Evolutionary conservation across 2,888 invertebrate genomes (phyloP).

Genomic region (Sycophila texana): DNA sequence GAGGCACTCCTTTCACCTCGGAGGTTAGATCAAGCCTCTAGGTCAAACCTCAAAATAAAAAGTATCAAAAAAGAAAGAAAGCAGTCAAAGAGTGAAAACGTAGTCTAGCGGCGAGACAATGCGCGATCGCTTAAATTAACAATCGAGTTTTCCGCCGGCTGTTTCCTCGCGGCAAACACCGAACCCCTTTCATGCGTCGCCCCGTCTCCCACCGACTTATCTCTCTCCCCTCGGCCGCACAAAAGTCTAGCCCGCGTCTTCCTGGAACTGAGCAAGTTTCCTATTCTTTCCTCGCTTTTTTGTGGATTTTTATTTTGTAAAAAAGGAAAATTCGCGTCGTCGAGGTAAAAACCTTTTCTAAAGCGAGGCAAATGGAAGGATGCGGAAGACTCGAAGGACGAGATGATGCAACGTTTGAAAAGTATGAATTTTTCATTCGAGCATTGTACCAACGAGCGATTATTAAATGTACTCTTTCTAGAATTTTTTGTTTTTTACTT

Average conservation of each 20-base stretch:
- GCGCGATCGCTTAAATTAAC: constrained; percentile 30
- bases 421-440: background rate
- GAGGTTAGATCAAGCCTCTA: too few relatives aligned
- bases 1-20: too few relatives aligned
- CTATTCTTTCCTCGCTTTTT: background rate
- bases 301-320: too few relatives aligned
- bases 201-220: background rate
- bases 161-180: constrained; percentile 18
- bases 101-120: background rate
- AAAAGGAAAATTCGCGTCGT: constrained; percentile 19
- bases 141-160: constrained; percentile 20
- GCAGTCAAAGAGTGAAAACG: too few relatives aligned
- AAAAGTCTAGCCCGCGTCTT: constrained; percentile 5
- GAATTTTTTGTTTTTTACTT: too few relatives aligned
- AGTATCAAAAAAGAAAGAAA: too few relatives aligned
- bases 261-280: constrained; percentile 20
- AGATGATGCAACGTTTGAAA: too few relatives aligned
- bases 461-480: too few relatives aligned
- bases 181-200: background rate
- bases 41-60: too few relatives aligned
- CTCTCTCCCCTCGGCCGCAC: constrained; percentile 1
- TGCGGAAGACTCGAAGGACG: background rate
- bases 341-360: background rate
- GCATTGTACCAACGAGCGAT: background rate
- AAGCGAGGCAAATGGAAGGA: background rate